Conservation (phyloP, 2,888 invertebrate species). For the Spodoptera exigua region DNA sequence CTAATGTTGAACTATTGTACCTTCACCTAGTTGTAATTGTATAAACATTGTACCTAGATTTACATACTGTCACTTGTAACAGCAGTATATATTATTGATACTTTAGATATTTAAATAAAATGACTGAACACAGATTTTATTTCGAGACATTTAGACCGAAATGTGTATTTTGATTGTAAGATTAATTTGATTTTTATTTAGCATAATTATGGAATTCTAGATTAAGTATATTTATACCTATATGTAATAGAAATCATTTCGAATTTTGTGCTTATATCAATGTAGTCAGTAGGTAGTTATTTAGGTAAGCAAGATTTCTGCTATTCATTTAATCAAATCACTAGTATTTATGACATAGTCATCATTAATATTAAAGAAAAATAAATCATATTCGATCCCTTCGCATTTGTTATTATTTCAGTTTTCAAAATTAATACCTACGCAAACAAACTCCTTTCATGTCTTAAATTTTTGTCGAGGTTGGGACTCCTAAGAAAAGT, state of each 20-base stretch:
- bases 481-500: too few relatives aligned
- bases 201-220: too few relatives aligned
- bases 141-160: constrained; percentile 19
- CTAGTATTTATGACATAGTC: constrained; percentile 50
- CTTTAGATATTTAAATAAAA: background rate
- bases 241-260: constrained; percentile 15
- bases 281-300: constrained; percentile 38
- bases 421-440: too few relatives aligned
- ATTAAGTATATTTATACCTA: too few relatives aligned
- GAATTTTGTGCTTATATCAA: constrained; percentile 31
- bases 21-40: constrained; percentile 25
- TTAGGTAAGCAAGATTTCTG: constrained; percentile 25
- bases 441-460: too few relatives aligned
- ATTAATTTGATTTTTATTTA: constrained; percentile 31
- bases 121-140: constrained; percentile 44
- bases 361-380: constrained; percentile 4
- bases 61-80: constrained; percentile 13
- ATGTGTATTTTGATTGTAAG: constrained; percentile 6
- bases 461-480: too few relatives aligned
- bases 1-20: constrained; percentile 6
- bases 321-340: constrained; percentile 30
- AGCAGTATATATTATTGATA: constrained; percentile 13
- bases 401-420: too few relatives aligned
- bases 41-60: constrained; percentile 29
- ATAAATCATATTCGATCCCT: too few relatives aligned